Base-by-base conservation (phyloP, 2,797 vertebrate species). In the Etheostoma nigrum region DNA sequence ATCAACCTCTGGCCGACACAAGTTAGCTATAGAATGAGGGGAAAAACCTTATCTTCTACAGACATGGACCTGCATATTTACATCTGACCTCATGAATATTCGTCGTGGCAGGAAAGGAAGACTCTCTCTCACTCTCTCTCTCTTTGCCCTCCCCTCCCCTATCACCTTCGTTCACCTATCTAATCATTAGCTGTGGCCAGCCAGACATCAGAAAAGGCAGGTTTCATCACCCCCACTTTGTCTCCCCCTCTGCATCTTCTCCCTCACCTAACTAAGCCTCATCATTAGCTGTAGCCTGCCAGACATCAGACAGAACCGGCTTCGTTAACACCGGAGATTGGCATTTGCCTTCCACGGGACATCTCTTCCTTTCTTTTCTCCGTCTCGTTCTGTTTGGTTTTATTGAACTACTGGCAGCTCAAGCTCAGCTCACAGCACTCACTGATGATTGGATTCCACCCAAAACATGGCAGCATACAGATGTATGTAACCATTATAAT, bases 221-320 rank as follows among this genome's bases (percentile, higher is more conserved):
- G 45, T 77, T 83, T 86, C 75, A 83, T 85, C 76, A 79, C 74
- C 12, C 47, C 60, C 36, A 27, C 23, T 6, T 68, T 42, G 53
- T 0, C 3, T 58, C 70, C 66, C 53, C 51, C 60, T 45, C 72
- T 19, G 58, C 33, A 30, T 58, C 77, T 69, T 53, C 52, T 64
- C 55, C 48, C 57, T 61, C 79, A 70, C 82, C 84, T 82, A 82
- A 83, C 78, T 49, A 75, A 88, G 71, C 65, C 74, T 82, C 74
- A 87, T 91, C 87, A 88, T 92, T 91, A 92, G 86, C 81, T 3
- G 65, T 6, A 76, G 72, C 74, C 75, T 47, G 60, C 67, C 74
- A 69, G 81, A 87, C 88, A 85, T 91, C 88, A 88, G 66, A 88
- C 76, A 42, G 57, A 51, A 14, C n/a, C 16, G 4, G 59, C 82